These are phyloP conservation scores for Megamerina dolium DNA, from an alignment of 2,888 invertebrate species.

Conservation along the genomic window DNA sequence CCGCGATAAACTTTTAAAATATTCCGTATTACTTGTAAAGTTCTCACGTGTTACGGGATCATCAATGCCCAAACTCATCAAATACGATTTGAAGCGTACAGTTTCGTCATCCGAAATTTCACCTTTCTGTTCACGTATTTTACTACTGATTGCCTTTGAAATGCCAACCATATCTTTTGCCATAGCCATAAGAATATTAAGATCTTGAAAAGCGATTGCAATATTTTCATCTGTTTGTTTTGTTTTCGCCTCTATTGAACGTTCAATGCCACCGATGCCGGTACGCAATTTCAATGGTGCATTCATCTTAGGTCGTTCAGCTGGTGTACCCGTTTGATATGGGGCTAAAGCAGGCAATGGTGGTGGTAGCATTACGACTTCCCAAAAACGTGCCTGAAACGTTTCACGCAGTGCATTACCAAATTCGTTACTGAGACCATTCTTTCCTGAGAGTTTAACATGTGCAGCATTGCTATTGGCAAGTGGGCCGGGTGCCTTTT, in stretches of 20 bases:
- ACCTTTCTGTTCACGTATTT: slow-evolving; percentile 90
- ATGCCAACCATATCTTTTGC: slow-evolving; percentile 96
- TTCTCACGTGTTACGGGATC: slow-evolving; percentile 95
- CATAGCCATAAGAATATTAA: slow-evolving; percentile 88
- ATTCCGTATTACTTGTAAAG: slow-evolving; percentile 78
- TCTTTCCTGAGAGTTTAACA: slow-evolving; percentile 80
- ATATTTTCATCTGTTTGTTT: slow-evolving; percentile 89
- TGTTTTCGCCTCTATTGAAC: slow-evolving; percentile 83
- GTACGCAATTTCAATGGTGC: slow-evolving; percentile 63
- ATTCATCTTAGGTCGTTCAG: background rate
- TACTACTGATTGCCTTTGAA: slow-evolving; percentile 85
- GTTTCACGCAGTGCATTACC: slow-evolving; percentile 59
- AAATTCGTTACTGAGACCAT: slow-evolving; percentile 66
- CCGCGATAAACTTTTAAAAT: slow-evolving; percentile 76
- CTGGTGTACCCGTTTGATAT: slow-evolving; percentile 12
- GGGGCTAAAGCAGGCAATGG: slow-evolving; percentile 18
- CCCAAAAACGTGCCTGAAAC: slow-evolving; percentile 62
- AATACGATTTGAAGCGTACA: slow-evolving; percentile 88
- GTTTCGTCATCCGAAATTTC: slow-evolving; percentile 97
- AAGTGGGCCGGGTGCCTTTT: slow-evolving; percentile 69
- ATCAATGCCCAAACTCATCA: slow-evolving; percentile 94
- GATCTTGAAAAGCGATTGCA: slow-evolving; percentile 89
- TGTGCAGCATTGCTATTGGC: slow-evolving; percentile 64
- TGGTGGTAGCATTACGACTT: slow-evolving; percentile 34
- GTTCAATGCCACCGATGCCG: slow-evolving; percentile 95